Evolutionary conservation across 2,113 vertebrate species (phyloP).

Genomic region (Perca schrenkii): DNA sequence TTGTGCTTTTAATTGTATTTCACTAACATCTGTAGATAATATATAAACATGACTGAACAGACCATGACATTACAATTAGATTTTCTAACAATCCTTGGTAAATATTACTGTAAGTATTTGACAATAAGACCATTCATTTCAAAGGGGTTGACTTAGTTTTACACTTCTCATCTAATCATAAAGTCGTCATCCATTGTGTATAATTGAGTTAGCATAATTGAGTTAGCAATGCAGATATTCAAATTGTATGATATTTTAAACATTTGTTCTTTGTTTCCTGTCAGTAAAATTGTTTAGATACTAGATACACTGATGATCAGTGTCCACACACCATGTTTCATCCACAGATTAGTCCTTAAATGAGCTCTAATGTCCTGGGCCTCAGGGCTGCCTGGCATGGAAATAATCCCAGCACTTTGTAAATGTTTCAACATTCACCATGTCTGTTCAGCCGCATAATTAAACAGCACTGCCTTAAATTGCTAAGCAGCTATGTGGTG

Average conservation of each 20-base stretch:
- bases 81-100: slow-evolving; percentile 14
- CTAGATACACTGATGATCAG: slow-evolving; percentile 6
- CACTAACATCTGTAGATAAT: slow-evolving; percentile 32
- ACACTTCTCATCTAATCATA: slow-evolving; percentile 9
- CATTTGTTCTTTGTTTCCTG: slow-evolving; percentile 13
- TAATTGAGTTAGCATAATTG: slow-evolving; percentile 14
- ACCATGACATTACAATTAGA: slow-evolving; percentile 35
- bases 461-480: slow-evolving; percentile 72
- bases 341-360: slow-evolving; percentile 28
- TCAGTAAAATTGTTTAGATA: slow-evolving; percentile 11
- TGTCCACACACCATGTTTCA: slow-evolving; percentile 2
- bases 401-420: slow-evolving; percentile 60
- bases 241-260: slow-evolving; percentile 13
- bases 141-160: slow-evolving; percentile 12
- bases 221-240: slow-evolving; percentile 2
- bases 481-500: slow-evolving; percentile 61
- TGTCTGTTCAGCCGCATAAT: slow-evolving; percentile 71
- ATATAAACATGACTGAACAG: slow-evolving; percentile 34
- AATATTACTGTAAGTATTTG: slow-evolving; percentile 9
- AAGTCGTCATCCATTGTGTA: not conserved
- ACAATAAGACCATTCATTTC: slow-evolving; percentile 16
- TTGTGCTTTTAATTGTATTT: slow-evolving; percentile 61
- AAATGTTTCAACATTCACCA: slow-evolving; percentile 71
- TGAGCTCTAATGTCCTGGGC: slow-evolving; percentile 15
- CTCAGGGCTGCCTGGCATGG: slow-evolving; percentile 38